Evolutionary conservation across 2,113 vertebrate genomes (phyloP), one percentile per base, ranked within the genome.

Genomic region (Rhea pennata): DNA sequence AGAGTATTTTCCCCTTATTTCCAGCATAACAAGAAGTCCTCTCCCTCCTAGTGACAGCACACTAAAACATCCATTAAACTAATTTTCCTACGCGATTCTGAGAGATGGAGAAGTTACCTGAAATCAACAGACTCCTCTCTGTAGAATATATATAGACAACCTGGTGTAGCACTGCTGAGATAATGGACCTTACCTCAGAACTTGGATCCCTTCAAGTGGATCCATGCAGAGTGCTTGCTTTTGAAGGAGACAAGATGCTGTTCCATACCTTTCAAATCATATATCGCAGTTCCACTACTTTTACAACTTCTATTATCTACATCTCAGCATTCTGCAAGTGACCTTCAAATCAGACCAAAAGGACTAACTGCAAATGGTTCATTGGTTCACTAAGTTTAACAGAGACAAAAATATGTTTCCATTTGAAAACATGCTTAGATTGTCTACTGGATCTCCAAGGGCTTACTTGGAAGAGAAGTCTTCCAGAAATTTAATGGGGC

Each of bases 361-460:
- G 6, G 40, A 39, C 36, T 23, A 31, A 21, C 0, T 61, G 67
- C 39, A 75, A 65, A 5, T 12, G n/a, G 31, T 10, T 56, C 10
- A 10, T 6, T 8, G 3, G 3, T 0, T 42, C 29, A 15, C 31
- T 8, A 62, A 65, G 61, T 33, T 10, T 61, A 51, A 72, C 15
- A 10, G 39, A 75, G 48, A 17, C 40, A 36, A 36, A 36, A 29
- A 15, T 21, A 17, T 8, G 46, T 26, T 66, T 16, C 40, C 16
- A 42, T 31, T 67, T 17, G 65, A 20, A 44, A 44, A 67, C 17
- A 20, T 8, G 40, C 26, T 66, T 16, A 42, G 33, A 12, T 11
- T 44, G 24, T 10, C 27, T 15, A 26, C 48, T 24, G 62, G 27
- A 39, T 4, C 0, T 0, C 36, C 64, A 39, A 24, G 64, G 44